Percentiles rank a stretch among this genome's conserved stretches.
Evolutionary conservation across 2,797 vertebrate genomes (phyloP).

Genomic region (Chiloscyllium punctatum): DNA sequence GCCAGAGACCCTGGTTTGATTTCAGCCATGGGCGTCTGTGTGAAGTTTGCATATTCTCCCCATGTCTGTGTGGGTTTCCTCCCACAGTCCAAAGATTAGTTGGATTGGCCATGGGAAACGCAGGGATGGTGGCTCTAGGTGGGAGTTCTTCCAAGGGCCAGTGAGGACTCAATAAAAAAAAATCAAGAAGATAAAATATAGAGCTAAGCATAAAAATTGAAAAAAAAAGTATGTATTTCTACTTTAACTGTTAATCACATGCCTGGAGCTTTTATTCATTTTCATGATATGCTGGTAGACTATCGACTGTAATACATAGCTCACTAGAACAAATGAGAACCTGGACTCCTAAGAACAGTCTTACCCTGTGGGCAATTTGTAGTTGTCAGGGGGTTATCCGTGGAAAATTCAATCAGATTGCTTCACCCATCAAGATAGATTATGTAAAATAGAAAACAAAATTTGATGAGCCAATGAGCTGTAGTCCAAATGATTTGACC

Average conservation of each 20-base stretch:
- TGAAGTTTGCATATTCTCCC: too few species aligned
- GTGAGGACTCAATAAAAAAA: too few species aligned
- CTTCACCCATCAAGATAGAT: background rate
- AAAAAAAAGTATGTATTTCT: background rate
- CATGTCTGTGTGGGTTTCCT: too few species aligned
- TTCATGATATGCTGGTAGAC: background rate
- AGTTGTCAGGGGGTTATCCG: background rate
- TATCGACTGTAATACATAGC: background rate
- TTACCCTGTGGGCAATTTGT: background rate
- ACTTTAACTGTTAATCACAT: background rate
- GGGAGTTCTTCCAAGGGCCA: too few species aligned
- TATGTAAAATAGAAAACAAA: background rate
- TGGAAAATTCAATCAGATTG: background rate
- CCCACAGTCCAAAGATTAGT: too few species aligned
- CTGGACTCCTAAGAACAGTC: background rate
- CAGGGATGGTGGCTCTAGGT: too few species aligned
- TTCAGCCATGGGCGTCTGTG: too few species aligned
- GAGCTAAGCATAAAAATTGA: background rate
- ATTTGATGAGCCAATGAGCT: background rate
- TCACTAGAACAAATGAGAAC: background rate
- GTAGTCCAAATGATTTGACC: background rate
- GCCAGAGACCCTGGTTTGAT: too few species aligned
- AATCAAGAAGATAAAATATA: background rate
- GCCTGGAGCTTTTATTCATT: background rate
- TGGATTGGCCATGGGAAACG: too few species aligned